Evolutionary conservation across 2,113 vertebrate species (phyloP).

Genomic region (Perognathus longimembris): DNA sequence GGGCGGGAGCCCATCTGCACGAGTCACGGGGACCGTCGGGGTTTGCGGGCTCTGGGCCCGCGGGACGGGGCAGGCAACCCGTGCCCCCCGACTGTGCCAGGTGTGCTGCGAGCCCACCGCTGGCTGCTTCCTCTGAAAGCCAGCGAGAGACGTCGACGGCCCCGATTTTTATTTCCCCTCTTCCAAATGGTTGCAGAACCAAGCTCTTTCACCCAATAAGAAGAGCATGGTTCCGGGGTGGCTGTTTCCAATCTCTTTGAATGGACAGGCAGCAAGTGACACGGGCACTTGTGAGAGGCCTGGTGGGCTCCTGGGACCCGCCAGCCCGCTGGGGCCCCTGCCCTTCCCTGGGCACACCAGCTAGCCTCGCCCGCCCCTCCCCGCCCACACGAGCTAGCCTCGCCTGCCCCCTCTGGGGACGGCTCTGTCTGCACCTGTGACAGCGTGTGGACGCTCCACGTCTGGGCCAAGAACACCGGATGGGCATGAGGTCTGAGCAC

Average conservation of each 20-base stretch:
- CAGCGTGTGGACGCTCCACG: slow-evolving; percentile 69
- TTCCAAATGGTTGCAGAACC: neutral
- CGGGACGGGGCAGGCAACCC: accelerated
- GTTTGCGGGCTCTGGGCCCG: accelerated
- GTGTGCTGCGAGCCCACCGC: too few species aligned
- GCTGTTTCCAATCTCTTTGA: neutral
- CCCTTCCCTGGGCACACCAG: too few species aligned
- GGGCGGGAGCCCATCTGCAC: accelerated
- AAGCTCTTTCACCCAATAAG: neutral
- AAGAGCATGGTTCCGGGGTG: neutral
- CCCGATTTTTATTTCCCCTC: neutral
- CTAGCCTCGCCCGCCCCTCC: neutral
- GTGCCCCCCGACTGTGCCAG: accelerated
- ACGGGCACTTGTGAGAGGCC: too few species aligned
- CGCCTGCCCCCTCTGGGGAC: neutral
- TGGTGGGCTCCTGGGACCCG: too few species aligned
- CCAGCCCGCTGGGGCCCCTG: too few species aligned
- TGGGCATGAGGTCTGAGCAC: neutral
- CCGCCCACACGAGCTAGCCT: accelerated
- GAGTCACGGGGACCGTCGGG: accelerated
- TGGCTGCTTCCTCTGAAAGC: neutral
- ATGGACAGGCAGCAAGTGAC: accelerated
- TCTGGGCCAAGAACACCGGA: slow-evolving; percentile 57
- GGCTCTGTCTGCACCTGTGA: slow-evolving; percentile 64
- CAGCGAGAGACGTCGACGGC: neutral